Conservation (phyloP, 2,797 vertebrate species). For the Poeciliopsis presidionis region DNA sequence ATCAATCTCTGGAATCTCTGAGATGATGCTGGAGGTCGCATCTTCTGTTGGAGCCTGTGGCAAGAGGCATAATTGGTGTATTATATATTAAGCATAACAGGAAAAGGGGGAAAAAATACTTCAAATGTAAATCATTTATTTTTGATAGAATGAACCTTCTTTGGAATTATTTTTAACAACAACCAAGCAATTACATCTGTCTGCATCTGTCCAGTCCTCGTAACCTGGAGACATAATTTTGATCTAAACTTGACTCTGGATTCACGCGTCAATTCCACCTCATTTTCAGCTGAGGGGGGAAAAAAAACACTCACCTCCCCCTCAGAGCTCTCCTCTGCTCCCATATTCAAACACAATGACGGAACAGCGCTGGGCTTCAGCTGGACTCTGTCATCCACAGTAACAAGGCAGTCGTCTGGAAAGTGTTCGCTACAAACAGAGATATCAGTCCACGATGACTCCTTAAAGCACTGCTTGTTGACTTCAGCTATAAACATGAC, state of each 20-base stretch:
- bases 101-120: neutral
- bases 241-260: neutral
- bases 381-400: neutral
- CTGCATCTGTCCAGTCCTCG: neutral
- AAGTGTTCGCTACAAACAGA: constrained; percentile 55
- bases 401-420: constrained; percentile 20
- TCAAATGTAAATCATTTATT: neutral
- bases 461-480: constrained; percentile 46
- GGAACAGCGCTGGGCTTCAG: constrained; percentile 37
- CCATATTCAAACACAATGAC: constrained; percentile 19
- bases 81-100: neutral
- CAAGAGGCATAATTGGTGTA: neutral
- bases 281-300: neutral
- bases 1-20: constrained; percentile 14
- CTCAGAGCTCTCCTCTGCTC: neutral
- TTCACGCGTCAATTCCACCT: neutral
- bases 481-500: constrained; percentile 52
- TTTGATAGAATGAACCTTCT: neutral
- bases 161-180: neutral
- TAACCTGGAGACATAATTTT: neutral
- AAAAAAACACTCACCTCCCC: neutral
- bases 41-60: constrained; percentile 12
- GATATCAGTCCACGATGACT: constrained; percentile 57
- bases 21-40: neutral
- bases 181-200: neutral